phyloP scores from a whole-genome alignment of 2,888 invertebrate species.

The Uropetala carovei region DNA sequence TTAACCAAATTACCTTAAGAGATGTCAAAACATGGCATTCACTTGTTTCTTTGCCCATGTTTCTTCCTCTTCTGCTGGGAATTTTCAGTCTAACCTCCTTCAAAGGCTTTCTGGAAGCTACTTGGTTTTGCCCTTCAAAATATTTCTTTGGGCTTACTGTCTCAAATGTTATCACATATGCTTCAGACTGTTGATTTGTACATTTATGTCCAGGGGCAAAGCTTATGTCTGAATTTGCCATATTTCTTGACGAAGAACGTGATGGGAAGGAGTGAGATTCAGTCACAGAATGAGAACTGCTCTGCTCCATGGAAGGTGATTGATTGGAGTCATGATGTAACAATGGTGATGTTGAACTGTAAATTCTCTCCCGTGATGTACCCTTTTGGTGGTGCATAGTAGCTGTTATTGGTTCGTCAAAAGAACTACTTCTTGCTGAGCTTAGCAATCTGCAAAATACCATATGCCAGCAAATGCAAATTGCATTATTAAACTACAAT shows the following conservation, averaged over 20 bases:
- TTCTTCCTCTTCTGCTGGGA: background rate
- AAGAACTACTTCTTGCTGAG: constrained; percentile 2
- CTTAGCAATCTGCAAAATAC: background rate
- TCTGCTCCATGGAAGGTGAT: background rate
- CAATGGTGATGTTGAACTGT: background rate
- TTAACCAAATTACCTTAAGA: constrained; percentile 27
- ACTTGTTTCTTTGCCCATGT: background rate
- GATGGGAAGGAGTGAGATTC: constrained; percentile 22
- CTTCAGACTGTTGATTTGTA: background rate
- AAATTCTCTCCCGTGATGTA: background rate
- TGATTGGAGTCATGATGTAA: background rate
- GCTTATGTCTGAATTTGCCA: background rate
- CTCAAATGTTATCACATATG: constrained; percentile 50
- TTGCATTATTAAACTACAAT: background rate
- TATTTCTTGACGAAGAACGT: constrained; percentile 19
- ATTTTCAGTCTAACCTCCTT: constrained; percentile 43
- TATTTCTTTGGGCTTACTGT: background rate
- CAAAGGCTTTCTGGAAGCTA: background rate
- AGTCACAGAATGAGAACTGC: background rate
- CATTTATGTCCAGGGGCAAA: background rate
- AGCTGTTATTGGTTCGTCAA: constrained; percentile 39
- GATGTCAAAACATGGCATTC: background rate
- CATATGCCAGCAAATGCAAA: background rate
- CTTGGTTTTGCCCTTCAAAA: background rate
- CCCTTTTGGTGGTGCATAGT: background rate